Evolutionary conservation across 2,113 vertebrate genomes (phyloP).

Genomic region (Cnemophilus loriae): DNA sequence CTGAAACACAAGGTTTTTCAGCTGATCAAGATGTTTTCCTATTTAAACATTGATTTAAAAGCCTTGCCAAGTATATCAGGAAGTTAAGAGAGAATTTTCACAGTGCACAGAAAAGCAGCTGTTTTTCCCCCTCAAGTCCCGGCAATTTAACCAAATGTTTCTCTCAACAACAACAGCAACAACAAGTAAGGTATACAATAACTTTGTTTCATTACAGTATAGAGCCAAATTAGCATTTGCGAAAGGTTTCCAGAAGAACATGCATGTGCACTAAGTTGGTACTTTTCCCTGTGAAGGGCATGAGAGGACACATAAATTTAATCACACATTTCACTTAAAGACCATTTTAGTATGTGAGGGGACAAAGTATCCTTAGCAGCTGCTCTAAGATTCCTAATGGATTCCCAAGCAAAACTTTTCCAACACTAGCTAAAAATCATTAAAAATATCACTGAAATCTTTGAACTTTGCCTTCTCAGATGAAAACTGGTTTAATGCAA

Average conservation of each 20-base stretch:
- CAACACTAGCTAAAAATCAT: background rate
- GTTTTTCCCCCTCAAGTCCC: background rate
- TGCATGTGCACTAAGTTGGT: background rate
- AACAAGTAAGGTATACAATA: background rate
- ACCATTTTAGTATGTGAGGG: constrained; percentile 29
- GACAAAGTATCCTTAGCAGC: constrained; percentile 44
- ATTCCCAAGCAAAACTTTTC: constrained; percentile 20
- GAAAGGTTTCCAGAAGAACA: constrained; percentile 20
- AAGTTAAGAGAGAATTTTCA: constrained; percentile 59
- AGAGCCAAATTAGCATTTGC: background rate
- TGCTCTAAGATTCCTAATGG: constrained; percentile 3
- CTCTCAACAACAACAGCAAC: constrained; percentile 33
- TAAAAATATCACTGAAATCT: background rate
- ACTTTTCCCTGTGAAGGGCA: constrained; percentile 36
- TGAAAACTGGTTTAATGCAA: background rate
- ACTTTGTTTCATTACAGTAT: constrained; percentile 39
- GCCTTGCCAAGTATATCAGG: constrained; percentile 52
- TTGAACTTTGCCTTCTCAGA: background rate
- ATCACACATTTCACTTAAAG: constrained; percentile 33
- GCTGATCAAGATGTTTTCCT: constrained; percentile 45
- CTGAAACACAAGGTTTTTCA: constrained; percentile 50
- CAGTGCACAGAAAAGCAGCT: constrained; percentile 51
- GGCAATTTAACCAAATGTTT: constrained; percentile 51
- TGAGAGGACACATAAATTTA: constrained; percentile 40
- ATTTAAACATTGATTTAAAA: constrained; percentile 64